Conservation (phyloP, 64 coral and sea anemone species). For the Hydrozoanthus tunicans region DNA sequence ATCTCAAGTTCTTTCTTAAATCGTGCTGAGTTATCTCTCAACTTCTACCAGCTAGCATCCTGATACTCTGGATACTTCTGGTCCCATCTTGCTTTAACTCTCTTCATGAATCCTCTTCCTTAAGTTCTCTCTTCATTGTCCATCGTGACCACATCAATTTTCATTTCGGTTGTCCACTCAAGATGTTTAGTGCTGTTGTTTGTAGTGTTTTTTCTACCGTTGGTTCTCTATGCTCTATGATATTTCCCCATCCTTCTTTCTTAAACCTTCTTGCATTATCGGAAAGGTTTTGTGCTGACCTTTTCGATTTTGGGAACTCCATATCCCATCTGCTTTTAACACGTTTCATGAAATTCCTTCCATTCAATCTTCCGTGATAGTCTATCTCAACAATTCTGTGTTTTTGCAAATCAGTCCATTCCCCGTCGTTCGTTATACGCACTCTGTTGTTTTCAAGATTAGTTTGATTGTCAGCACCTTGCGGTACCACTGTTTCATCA, state of each 20-base stretch:
- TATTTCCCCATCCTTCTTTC: neutral
- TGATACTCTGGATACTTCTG: too few species aligned
- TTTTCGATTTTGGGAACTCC: neutral
- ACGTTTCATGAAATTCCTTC: neutral
- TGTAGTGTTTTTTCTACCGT: neutral
- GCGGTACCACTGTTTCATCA: too few species aligned
- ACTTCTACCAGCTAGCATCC: too few species aligned
- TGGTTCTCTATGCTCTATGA: neutral
- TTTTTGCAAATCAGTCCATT: neutral
- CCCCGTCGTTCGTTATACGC: too few species aligned
- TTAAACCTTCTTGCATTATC: neutral
- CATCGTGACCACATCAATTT: neutral
- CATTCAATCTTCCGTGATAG: neutral
- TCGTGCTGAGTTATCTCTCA: neutral
- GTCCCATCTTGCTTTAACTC: slow-evolving; percentile 5
- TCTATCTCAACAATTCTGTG: slow-evolving; percentile 5
- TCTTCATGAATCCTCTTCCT: neutral
- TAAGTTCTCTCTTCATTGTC: neutral
- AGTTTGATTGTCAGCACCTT: too few species aligned
- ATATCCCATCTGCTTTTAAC: neutral
- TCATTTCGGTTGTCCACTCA: slow-evolving; percentile 2
- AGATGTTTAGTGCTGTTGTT: neutral
- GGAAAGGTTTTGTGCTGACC: neutral
- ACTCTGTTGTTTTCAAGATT: too few species aligned
- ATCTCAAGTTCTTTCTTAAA: neutral